A percentile compares a stretch with the other conserved stretches of the same genome.
These are phyloP conservation scores for Leptocoma aspasia DNA, from an alignment of 2,113 vertebrate species.

Conservation along the genomic window DNA sequence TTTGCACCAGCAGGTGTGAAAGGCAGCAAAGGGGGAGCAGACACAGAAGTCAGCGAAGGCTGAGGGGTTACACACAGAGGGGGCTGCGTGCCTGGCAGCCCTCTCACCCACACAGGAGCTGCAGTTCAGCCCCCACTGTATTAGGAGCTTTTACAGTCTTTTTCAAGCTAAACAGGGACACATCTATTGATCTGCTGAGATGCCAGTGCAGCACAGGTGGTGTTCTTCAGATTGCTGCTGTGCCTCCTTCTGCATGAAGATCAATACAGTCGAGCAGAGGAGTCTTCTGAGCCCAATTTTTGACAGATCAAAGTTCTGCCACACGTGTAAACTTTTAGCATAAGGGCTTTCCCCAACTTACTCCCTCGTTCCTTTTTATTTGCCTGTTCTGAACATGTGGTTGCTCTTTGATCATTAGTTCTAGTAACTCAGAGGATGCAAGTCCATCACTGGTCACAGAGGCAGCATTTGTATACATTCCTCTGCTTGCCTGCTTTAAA, in stretches of 20 bases:
- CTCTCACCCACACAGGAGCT: not conserved
- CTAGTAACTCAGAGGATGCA: slow-evolving; percentile 50
- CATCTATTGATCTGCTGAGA: not conserved
- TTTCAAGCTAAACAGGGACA: not conserved
- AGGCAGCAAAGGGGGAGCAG: not conserved
- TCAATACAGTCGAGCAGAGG: not conserved
- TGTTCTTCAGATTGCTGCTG: not conserved
- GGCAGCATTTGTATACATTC: slow-evolving; percentile 67
- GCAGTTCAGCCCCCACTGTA: not conserved
- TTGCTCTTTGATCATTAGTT: slow-evolving; percentile 65
- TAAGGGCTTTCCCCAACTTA: not conserved
- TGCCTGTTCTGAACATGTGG: slow-evolving; percentile 51
- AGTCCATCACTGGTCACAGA: slow-evolving; percentile 68
- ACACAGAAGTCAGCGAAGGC: not conserved
- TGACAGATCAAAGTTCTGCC: not conserved
- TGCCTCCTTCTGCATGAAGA: not conserved
- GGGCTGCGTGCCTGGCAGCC: not conserved
- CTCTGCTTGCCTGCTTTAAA: slow-evolving; percentile 59
- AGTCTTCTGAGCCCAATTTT: not conserved
- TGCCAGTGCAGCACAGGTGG: not conserved
- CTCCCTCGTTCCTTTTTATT: slow-evolving; percentile 33
- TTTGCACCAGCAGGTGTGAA: not conserved
- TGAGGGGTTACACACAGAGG: not conserved
- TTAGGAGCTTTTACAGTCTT: not conserved
- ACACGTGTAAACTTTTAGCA: not conserved